A percentile compares a stretch with the other conserved stretches of the same genome.
Evolutionary conservation across 1,140 invertebrate species (phyloP).

Genomic region (Sogatella furcifera): DNA sequence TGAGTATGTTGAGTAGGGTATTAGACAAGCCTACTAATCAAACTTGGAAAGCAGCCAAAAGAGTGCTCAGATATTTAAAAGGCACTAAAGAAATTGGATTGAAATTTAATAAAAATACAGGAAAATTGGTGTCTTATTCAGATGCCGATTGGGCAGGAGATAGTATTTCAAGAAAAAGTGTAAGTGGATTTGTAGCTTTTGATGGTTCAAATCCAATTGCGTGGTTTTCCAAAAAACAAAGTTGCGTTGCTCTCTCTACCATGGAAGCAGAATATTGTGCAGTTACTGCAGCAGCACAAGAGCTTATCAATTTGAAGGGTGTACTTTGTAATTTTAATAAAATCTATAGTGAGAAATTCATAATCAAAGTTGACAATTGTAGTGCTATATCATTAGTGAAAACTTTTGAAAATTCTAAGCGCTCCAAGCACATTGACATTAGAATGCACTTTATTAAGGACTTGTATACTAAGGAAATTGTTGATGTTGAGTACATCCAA

Average conservation of each 20-base stretch:
- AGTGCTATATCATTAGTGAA: conserved; percentile 21
- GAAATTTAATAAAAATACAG: no score
- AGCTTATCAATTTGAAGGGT: conserved; percentile 24
- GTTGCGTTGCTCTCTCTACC: conserved; percentile 28
- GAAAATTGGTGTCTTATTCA: conserved; percentile 4
- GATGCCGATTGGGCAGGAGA: conserved; percentile 19
- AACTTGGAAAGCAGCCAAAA: conserved; percentile 23
- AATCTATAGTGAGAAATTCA: neutral
- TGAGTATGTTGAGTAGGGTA: conserved; percentile 21
- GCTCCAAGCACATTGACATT: conserved; percentile 30
- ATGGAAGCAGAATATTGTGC: conserved; percentile 33
- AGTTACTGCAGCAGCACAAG: conserved; percentile 21
- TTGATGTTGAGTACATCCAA: neutral
- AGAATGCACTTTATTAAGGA: conserved; percentile 3
- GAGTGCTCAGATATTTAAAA: conserved; percentile 26
- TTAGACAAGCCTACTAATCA: conserved; percentile 21
- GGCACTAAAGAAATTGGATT: conserved; percentile 15
- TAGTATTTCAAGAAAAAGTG: neutral
- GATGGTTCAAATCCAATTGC: conserved; percentile 20
- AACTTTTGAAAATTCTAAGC: conserved; percentile 29
- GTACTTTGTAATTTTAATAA: conserved; percentile 12
- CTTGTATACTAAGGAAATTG: neutral
- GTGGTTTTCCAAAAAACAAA: conserved; percentile 29
- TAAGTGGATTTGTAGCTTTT: conserved; percentile 15
- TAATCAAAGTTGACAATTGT: conserved; percentile 24